Percentiles rank a stretch among this genome's conserved stretches.
phyloP scores from a whole-genome alignment of 2,797 vertebrate species.

The Sebastes diploproa region DNA sequence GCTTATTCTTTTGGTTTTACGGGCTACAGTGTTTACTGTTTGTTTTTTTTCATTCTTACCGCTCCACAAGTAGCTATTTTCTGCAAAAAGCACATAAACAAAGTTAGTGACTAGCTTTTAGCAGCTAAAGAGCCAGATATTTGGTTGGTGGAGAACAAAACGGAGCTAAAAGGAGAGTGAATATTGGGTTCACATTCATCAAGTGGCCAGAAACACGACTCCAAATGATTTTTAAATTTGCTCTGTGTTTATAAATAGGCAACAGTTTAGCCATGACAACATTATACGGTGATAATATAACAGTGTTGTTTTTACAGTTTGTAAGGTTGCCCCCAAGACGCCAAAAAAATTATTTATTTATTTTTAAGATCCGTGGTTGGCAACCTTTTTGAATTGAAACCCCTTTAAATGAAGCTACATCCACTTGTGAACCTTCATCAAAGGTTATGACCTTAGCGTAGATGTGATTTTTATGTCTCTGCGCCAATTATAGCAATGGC shows the following conservation, averaged over 20 bases:
- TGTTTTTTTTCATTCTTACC: not conserved
- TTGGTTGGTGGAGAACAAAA: not conserved
- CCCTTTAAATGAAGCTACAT: no score
- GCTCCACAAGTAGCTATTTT: not conserved
- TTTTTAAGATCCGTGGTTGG: not conserved
- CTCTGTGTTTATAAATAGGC: not conserved
- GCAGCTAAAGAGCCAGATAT: not conserved
- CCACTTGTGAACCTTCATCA: not conserved
- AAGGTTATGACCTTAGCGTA: not conserved
- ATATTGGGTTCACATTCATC: not conserved
- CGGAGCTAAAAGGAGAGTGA: not conserved
- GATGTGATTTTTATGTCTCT: not conserved
- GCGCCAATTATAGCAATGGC: fast-evolving
- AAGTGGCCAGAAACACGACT: not conserved
- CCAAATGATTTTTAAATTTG: not conserved
- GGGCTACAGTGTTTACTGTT: fast-evolving
- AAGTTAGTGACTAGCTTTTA: not conserved
- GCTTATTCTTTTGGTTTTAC: not conserved
- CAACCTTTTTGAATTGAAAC: no score
- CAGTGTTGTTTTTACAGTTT: not conserved
- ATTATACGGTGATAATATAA: no score
- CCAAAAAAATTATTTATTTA: not conserved
- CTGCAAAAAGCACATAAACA: not conserved
- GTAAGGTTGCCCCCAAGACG: fast-evolving
- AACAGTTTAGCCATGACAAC: not conserved